A percentile compares a stretch with the other conserved stretches of the same genome.
Evolutionary conservation across 1,140 invertebrate species (phyloP).

Genomic region (Cotesia typhae): DNA sequence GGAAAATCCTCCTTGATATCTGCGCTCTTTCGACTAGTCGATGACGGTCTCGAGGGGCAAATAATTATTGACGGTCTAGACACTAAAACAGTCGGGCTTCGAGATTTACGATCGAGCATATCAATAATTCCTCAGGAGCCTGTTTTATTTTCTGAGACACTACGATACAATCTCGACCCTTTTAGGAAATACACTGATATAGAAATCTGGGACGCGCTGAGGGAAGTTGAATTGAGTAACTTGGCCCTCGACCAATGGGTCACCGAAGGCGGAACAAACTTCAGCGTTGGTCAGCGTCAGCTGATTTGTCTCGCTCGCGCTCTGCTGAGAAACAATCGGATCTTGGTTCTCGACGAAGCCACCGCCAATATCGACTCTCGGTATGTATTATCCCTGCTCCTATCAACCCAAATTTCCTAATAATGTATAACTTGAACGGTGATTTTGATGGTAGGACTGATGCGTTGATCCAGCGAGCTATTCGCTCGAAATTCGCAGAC

Average conservation of each 20-base stretch:
- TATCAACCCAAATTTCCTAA: conserved; percentile 67
- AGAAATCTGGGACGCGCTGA: conserved; percentile 75
- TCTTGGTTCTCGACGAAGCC: conserved; percentile 81
- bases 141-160: conserved; percentile 71
- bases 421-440: conserved; percentile 1
- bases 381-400: conserved; percentile 65
- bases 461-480: conserved; percentile 68
- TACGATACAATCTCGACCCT: conserved; percentile 73
- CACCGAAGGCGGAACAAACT: conserved; percentile 72
- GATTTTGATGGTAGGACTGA: conserved; percentile 61
- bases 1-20: conserved; percentile 92
- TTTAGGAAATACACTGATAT: conserved; percentile 70
- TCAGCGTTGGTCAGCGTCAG: conserved; percentile 77
- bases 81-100: conserved; percentile 70
- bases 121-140: conserved; percentile 79
- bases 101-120: conserved; percentile 71
- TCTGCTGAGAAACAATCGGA: conserved; percentile 72
- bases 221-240: conserved; percentile 66
- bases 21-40: conserved; percentile 79
- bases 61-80: conserved; percentile 75
- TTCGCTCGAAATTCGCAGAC: conserved; percentile 67
- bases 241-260: conserved; percentile 66
- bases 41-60: conserved; percentile 64
- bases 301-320: conserved; percentile 76
- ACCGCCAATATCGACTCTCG: conserved; percentile 79